phyloP scores from a whole-genome alignment of 2,888 invertebrate species.

The Atrina japonica region DNA sequence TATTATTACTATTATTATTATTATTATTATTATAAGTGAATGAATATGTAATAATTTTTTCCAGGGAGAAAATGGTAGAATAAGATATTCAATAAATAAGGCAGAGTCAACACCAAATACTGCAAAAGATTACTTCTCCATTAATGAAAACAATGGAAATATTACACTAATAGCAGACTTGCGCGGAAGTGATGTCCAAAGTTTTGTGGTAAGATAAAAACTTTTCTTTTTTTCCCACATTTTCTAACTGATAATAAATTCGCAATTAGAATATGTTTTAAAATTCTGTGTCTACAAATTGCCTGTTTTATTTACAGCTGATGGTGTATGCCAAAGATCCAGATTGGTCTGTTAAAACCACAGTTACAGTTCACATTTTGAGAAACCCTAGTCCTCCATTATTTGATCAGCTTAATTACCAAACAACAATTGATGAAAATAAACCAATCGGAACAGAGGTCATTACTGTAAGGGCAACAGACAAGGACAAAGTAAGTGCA shows the following conservation, averaged over 20 bases:
- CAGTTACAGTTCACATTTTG: constrained; percentile 65
- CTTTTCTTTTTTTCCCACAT: too few species aligned
- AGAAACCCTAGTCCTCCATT: constrained; percentile 70
- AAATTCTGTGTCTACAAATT: too few species aligned
- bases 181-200: constrained; percentile 32
- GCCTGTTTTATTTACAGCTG: constrained; percentile 47
- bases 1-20: too few species aligned
- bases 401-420: constrained; percentile 57
- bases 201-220: too few species aligned
- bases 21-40: too few species aligned
- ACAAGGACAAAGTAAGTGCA: constrained; percentile 60
- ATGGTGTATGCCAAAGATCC: constrained; percentile 60
- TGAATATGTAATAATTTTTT: too few species aligned
- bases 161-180: constrained; percentile 58
- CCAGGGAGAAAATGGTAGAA: constrained; percentile 72
- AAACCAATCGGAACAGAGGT: constrained; percentile 40
- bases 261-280: too few species aligned
- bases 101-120: constrained; percentile 55
- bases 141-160: constrained; percentile 66
- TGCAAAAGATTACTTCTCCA: constrained; percentile 64
- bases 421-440: constrained; percentile 56
- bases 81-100: constrained; percentile 62
- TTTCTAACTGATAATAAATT: too few species aligned
- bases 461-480: constrained; percentile 55
- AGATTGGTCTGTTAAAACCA: constrained; percentile 34